These are phyloP conservation scores for Lumbricus terrestris DNA, from an alignment of 2,888 invertebrate genomes.

Conservation along the genomic window DNA sequence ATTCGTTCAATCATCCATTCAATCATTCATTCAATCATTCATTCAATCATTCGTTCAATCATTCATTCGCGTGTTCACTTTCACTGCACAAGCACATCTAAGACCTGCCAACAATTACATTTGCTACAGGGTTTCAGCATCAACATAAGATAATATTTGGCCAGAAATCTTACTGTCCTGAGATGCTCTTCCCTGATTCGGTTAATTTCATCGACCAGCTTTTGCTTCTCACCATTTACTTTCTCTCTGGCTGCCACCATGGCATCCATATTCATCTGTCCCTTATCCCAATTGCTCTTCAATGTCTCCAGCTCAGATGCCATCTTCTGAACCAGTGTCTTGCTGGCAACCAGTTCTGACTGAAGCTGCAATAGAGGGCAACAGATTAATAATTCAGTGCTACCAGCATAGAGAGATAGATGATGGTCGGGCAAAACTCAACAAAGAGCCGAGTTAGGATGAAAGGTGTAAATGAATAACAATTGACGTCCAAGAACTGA, in stretches of 20 bases:
- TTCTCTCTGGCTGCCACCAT: background rate
- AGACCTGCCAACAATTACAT: background rate
- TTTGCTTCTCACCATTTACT: background rate
- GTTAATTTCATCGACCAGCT: slow-evolving; percentile 7
- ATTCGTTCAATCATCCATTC: background rate
- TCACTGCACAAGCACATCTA: background rate
- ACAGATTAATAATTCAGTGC: no score
- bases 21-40: no score
- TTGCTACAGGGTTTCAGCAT: background rate
- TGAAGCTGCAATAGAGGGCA: background rate
- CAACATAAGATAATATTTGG: background rate
- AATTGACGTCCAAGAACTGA: no score
- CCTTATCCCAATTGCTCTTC: background rate
- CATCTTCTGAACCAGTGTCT: background rate
- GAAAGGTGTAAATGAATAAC: no score
- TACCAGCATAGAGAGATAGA: no score
- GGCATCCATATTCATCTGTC: background rate
- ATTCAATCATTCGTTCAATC: no score
- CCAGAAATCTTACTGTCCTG: background rate
- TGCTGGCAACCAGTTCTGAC: background rate
- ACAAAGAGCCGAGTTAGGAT: no score
- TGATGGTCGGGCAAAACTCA: no score
- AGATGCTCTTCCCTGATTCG: background rate
- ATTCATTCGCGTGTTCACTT: background rate
- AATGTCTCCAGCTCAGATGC: background rate